phyloP scores from a whole-genome alignment of 1,140 invertebrate genomes.

The Matsumurasca onukii region DNA sequence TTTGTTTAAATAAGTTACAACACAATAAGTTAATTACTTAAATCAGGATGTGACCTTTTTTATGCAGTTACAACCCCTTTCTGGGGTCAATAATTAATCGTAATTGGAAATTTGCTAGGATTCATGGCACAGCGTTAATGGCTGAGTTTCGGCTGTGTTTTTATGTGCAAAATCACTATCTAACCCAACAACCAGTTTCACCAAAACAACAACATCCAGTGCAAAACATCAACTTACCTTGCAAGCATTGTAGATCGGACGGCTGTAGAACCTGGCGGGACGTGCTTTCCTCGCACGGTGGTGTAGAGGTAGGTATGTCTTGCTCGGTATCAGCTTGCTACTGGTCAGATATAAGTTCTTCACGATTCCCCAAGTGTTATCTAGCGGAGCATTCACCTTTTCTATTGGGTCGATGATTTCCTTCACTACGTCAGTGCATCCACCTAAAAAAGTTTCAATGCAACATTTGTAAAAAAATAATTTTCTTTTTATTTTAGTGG shows the following conservation, averaged over 20 bases:
- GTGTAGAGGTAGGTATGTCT: constrained; percentile 72
- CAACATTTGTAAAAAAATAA: constrained; percentile 33
- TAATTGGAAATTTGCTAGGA: too few relatives aligned
- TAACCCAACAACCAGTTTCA: too few relatives aligned
- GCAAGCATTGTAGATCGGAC: constrained; percentile 65
- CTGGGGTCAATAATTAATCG: too few relatives aligned
- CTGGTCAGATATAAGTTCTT: constrained; percentile 82
- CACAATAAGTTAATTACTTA: too few relatives aligned
- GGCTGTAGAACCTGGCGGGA: constrained; percentile 64
- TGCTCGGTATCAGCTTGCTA: constrained; percentile 73
- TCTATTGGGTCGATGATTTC: constrained; percentile 80
- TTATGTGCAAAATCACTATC: too few relatives aligned
- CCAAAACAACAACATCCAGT: too few relatives aligned
- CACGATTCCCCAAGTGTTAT: constrained; percentile 82
- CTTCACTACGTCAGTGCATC: constrained; percentile 62
- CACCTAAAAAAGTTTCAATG: constrained; percentile 34
- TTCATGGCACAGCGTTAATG: too few relatives aligned
- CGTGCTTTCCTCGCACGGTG: constrained; percentile 66
- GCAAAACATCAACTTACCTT: constrained; percentile 50
- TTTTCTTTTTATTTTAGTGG: too few relatives aligned
- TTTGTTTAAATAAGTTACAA: too few relatives aligned
- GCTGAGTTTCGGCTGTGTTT: too few relatives aligned
- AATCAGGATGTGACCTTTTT: too few relatives aligned
- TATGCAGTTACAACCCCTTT: too few relatives aligned
- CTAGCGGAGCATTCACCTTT: constrained; percentile 65